phyloP scores from a whole-genome alignment of 1,140 invertebrate species.

The Conus betulinus region DNA sequence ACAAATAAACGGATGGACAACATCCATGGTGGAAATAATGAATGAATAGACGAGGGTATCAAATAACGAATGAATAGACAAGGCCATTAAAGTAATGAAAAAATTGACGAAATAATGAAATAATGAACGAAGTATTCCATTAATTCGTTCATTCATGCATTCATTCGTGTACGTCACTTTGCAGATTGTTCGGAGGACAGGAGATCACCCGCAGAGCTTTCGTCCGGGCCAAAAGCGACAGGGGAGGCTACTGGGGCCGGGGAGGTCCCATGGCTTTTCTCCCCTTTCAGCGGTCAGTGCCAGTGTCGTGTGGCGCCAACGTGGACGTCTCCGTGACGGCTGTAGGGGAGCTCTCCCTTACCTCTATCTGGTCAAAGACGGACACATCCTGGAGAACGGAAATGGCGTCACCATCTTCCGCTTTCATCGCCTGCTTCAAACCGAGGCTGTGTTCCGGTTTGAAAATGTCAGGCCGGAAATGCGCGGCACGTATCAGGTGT shows the following conservation, averaged over 20 bases:
- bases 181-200: constrained; percentile 11
- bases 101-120: background rate
- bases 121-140: background rate
- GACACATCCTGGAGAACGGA: background rate
- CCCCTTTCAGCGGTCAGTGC: background rate
- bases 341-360: background rate
- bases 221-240: background rate
- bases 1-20: too few species aligned
- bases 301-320: background rate
- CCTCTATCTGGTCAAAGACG: background rate
- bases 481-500: background rate
- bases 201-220: background rate
- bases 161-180: background rate
- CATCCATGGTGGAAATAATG: too few species aligned
- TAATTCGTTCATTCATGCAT: background rate
- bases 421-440: constrained; percentile 7
- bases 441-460: constrained; percentile 22
- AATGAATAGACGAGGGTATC: too few species aligned
- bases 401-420: background rate
- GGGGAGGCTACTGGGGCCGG: background rate
- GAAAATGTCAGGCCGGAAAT: background rate
- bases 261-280: background rate
- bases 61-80: background rate
- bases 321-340: background rate
- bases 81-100: background rate